These are phyloP conservation scores for Cherax destructor DNA, from an alignment of 1,140 invertebrate species.

Conservation along the genomic window DNA sequence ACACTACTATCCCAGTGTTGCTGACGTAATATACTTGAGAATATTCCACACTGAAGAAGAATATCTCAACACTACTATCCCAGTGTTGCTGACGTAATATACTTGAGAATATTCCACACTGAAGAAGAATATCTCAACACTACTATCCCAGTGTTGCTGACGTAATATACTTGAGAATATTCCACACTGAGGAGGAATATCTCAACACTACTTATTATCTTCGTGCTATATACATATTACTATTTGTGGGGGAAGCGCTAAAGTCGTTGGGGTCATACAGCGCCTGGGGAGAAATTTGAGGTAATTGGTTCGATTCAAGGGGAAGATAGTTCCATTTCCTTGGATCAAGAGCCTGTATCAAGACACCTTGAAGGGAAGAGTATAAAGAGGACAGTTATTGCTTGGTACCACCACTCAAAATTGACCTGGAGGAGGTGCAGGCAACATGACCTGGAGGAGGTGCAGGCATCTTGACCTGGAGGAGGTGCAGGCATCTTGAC, in stretches of 20 bases:
- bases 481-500: no score
- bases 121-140: slow-evolving; percentile 65
- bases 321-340: no score
- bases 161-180: slow-evolving; percentile 38
- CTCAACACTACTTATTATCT: slow-evolving; percentile 42
- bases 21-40: slow-evolving; percentile 32
- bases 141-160: slow-evolving; percentile 55
- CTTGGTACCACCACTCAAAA: background rate
- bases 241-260: no score
- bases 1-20: slow-evolving; percentile 58
- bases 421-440: no score
- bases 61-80: slow-evolving; percentile 57
- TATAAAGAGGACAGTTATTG: no score
- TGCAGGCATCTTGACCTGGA: no score
- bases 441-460: no score
- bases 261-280: no score
- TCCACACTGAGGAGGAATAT: slow-evolving; percentile 62
- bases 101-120: slow-evolving; percentile 47
- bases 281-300: no score
- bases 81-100: slow-evolving; percentile 44
- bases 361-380: no score
- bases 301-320: no score
- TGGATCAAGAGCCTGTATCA: no score
- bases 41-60: slow-evolving; percentile 61
- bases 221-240: slow-evolving; percentile 40